Conservation (phyloP, 1,140 invertebrate species). For the Octopus bimaculoides region DNA sequence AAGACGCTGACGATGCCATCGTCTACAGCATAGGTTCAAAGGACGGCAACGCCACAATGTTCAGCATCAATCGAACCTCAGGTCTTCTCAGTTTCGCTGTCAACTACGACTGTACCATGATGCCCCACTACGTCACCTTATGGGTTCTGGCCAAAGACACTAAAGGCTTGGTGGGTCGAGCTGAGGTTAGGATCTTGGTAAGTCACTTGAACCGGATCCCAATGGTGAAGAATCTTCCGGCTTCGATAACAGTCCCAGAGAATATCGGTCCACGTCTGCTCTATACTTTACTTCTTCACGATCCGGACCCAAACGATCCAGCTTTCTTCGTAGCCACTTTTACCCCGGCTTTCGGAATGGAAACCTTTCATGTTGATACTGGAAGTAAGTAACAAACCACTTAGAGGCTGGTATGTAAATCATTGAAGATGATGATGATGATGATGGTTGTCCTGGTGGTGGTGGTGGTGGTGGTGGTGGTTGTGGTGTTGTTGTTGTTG, state of each 20-base stretch:
- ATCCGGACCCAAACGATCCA: constrained; percentile 6
- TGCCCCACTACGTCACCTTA: not conserved
- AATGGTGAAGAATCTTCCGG: not conserved
- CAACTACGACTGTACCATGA: not conserved
- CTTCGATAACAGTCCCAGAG: not conserved
- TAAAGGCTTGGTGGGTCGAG: not conserved
- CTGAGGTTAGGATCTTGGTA: not conserved
- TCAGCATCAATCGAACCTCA: not conserved
- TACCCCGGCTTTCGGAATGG: not conserved
- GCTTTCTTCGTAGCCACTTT: not conserved
- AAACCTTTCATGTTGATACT: not conserved
- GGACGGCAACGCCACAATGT: not conserved
- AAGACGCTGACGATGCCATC: not conserved
- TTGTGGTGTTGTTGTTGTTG: too few relatives aligned
- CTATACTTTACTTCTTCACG: not conserved
- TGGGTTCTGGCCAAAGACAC: not conserved
- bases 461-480: too few relatives aligned
- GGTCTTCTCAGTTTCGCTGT: not conserved
- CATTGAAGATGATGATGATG: too few relatives aligned
- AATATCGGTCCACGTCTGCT: not conserved
- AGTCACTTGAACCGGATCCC: not conserved
- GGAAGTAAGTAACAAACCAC: not conserved
- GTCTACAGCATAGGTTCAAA: not conserved
- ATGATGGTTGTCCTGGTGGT: too few relatives aligned
- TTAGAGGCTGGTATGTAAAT: not conserved